Conservation (phyloP, 2,888 invertebrate genomes). For the Chouioia cunea region DNA sequence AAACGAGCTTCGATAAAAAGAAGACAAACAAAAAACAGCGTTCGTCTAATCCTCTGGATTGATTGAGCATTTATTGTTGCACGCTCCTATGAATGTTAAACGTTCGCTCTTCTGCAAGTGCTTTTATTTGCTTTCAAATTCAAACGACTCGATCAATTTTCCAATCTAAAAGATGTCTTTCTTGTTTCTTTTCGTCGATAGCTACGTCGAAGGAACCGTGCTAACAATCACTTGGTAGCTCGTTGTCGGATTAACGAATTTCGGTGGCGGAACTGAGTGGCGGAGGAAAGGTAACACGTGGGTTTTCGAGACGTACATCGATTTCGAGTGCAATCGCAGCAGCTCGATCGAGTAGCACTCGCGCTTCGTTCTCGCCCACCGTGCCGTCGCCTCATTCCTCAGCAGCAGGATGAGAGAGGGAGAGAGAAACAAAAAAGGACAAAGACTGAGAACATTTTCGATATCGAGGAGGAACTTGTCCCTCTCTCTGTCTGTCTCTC, state of each 20-base stretch:
- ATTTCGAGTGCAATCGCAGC: constrained; percentile 36
- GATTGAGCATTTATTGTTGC: too few species aligned
- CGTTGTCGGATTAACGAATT: constrained; percentile 16
- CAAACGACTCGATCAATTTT: too few species aligned
- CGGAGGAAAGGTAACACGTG: not conserved
- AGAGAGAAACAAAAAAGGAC: constrained; percentile 5
- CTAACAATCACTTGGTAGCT: constrained; percentile 22
- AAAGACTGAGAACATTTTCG: not conserved
- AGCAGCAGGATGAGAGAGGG: constrained; percentile 1
- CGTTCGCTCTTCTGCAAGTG: too few species aligned
- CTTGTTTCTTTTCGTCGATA: not conserved
- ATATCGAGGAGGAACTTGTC: not conserved
- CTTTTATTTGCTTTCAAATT: too few species aligned
- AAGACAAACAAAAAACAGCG: too few species aligned
- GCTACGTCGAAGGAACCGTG: not conserved
- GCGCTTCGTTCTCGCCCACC: not conserved
- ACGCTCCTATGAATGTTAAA: too few species aligned
- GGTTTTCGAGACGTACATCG: constrained; percentile 19
- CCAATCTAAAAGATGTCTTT: not conserved
- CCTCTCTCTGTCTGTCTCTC: too few species aligned
- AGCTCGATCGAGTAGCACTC: constrained; percentile 21
- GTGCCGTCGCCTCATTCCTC: constrained; percentile 9
- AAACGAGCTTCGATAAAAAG: too few species aligned
- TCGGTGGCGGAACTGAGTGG: not conserved
- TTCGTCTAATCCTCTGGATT: too few species aligned